These are phyloP conservation scores for Jacana jacana DNA, from an alignment of 2,113 vertebrate genomes.

Conservation along the genomic window DNA sequence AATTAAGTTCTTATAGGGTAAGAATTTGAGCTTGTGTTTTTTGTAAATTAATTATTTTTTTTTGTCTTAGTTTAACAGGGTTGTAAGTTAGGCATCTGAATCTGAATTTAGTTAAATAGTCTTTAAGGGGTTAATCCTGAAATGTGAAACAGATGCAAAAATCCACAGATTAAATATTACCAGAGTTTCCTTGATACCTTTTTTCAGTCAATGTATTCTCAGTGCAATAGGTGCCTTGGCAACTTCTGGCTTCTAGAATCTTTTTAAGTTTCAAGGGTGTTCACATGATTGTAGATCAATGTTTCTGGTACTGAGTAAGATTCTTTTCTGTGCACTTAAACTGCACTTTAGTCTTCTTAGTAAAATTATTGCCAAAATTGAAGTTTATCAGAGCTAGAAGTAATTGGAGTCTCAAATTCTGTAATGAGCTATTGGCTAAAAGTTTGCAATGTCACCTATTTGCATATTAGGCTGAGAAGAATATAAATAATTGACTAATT, in stretches of 20 bases:
- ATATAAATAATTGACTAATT: not conserved
- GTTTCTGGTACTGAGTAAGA: not conserved
- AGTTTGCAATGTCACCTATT: constrained; percentile 50
- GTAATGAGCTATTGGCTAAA: not conserved
- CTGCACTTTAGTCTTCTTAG: not conserved
- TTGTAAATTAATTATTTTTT: constrained; percentile 46
- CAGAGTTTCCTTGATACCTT: constrained; percentile 12
- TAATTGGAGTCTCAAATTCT: not conserved
- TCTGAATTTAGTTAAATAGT: constrained; percentile 61
- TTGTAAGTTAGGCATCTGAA: constrained; percentile 35
- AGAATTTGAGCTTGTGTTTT: constrained; percentile 57
- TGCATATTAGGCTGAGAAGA: constrained; percentile 19
- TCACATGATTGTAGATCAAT: not conserved
- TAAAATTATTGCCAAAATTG: not conserved
- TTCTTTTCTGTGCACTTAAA: not conserved
- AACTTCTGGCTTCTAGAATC: constrained; percentile 46
- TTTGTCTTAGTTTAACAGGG: constrained; percentile 42
- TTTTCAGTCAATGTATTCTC: constrained; percentile 35
- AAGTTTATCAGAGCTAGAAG: not conserved
- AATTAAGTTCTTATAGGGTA: constrained; percentile 22
- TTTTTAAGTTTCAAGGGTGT: constrained; percentile 12
- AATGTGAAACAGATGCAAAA: constrained; percentile 79
- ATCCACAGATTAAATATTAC: constrained; percentile 77
- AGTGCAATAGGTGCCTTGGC: constrained; percentile 58
- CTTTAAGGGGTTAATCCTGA: constrained; percentile 83